Conservation (phyloP, 2,797 vertebrate genomes). For the Sebastes minor region DNA sequence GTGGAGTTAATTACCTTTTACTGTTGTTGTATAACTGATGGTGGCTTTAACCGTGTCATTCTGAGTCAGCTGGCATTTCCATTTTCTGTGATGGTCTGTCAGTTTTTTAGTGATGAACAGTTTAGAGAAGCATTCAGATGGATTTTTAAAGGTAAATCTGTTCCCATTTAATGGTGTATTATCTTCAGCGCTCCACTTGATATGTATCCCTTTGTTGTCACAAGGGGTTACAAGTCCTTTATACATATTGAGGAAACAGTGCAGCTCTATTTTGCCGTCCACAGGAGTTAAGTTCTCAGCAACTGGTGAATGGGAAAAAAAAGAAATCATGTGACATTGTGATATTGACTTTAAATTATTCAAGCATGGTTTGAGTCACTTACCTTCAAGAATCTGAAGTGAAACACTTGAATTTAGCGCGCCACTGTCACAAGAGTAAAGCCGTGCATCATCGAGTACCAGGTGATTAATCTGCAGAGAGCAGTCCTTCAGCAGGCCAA, state of each 20-base stretch:
- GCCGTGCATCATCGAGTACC: constrained; percentile 2
- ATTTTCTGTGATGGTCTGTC: constrained; percentile 69
- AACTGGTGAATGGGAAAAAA: constrained; percentile 41
- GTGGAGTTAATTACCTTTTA: constrained; percentile 43
- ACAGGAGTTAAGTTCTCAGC: rapidly evolving
- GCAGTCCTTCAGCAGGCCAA: constrained; percentile 51
- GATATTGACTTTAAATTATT: background rate
- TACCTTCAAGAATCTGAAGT: constrained; percentile 52
- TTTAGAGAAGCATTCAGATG: constrained; percentile 49
- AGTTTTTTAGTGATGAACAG: constrained; percentile 34
- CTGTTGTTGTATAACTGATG: constrained; percentile 26
- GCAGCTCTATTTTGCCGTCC: constrained; percentile 27
- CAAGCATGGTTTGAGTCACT: background rate
- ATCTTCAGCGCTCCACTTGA: constrained; percentile 53
- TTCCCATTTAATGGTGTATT: constrained; percentile 33
- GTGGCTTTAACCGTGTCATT: constrained; percentile 32
- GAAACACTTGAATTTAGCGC: constrained; percentile 22
- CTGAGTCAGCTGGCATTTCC: constrained; percentile 62
- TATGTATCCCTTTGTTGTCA: constrained; percentile 16
- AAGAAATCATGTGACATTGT: background rate
- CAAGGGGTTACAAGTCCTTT: background rate
- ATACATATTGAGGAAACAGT: constrained; percentile 51
- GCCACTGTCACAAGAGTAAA: constrained; percentile 54
- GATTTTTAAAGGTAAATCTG: constrained; percentile 19
- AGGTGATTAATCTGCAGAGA: constrained; percentile 58